Conservation (phyloP, 2,797 vertebrate species). For the Gorsachius magnificus region DNA sequence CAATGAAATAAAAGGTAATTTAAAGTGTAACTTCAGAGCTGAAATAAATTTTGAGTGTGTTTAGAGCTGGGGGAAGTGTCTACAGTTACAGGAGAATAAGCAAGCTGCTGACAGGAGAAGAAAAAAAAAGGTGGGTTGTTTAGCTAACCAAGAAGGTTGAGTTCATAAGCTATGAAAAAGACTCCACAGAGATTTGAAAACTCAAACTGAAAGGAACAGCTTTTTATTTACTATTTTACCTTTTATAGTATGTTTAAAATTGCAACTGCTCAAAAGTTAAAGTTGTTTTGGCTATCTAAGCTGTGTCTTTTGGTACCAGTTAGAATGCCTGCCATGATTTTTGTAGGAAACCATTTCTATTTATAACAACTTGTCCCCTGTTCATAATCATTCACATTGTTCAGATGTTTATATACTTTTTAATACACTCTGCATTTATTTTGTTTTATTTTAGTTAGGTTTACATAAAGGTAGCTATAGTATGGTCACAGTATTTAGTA, state of each 20-base stretch:
- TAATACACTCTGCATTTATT: background rate
- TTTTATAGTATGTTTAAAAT: background rate
- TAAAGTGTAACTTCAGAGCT: background rate
- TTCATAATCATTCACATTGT: background rate
- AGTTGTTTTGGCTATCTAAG: background rate
- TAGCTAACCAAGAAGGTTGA: background rate
- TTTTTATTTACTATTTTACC: background rate
- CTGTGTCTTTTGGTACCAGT: background rate
- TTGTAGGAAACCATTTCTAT: background rate
- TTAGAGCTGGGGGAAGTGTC: background rate
- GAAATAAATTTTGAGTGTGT: background rate
- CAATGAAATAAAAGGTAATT: background rate
- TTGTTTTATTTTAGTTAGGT: background rate
- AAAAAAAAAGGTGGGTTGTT: background rate
- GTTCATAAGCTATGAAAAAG: background rate
- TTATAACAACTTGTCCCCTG: background rate
- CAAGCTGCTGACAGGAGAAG: background rate
- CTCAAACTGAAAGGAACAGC: background rate
- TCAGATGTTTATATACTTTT: background rate
- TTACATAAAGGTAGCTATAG: background rate
- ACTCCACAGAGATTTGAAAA: background rate
- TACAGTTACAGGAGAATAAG: background rate
- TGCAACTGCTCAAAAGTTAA: background rate
- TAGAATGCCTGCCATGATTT: background rate
- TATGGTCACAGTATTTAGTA: background rate